Conservation (phyloP, 2,797 vertebrate genomes). For the Threskiornis aethiopicus region DNA sequence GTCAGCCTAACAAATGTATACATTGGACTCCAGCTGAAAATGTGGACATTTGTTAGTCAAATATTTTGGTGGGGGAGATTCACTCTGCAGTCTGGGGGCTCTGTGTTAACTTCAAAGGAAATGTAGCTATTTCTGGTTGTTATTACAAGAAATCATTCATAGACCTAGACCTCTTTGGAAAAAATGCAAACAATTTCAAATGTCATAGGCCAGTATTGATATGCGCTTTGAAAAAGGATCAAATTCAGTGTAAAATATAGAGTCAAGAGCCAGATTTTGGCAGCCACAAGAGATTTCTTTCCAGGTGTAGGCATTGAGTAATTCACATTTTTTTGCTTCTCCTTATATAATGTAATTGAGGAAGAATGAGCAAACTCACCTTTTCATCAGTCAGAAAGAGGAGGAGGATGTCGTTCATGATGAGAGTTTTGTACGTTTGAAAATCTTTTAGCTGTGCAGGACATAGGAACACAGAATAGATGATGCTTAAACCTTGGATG, state of each 20-base stretch:
- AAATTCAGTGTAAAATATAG: background rate
- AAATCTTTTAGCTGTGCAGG: background rate
- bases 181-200: constrained; percentile 7
- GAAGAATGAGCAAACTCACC: background rate
- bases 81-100: background rate
- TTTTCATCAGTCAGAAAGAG: background rate
- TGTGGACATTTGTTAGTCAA: background rate
- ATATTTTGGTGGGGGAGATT: background rate
- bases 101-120: constrained; percentile 14
- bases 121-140: background rate
- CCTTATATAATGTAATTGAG: background rate
- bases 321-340: background rate
- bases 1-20: background rate
- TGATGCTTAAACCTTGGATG: background rate
- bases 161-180: background rate
- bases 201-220: background rate
- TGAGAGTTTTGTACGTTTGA: background rate
- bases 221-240: background rate
- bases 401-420: background rate
- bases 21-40: background rate
- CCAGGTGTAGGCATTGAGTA: background rate
- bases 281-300: background rate
- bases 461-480: background rate
- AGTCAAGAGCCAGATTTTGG: background rate
- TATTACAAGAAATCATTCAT: background rate